Base-by-base conservation (phyloP, 1,140 invertebrate genomes). In the Ostrea edulis region DNA sequence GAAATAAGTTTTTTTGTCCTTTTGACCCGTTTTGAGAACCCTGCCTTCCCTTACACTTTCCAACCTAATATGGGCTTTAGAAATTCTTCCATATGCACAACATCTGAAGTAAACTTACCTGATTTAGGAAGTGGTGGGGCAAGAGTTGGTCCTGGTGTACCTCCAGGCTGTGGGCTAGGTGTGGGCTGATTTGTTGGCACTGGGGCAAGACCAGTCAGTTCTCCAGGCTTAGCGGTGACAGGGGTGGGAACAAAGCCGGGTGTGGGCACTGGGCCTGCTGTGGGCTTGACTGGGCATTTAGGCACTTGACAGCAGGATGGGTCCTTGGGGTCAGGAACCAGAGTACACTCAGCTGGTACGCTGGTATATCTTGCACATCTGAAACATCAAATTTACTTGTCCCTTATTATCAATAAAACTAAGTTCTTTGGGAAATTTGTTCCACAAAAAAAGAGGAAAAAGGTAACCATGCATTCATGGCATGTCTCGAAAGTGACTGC, bases 261-360 rank as follows among this genome's bases (percentile, higher is more conserved):
- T 20, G 91, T 88, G 68, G 91, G 91, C 44, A 54, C 89, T 29
- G 89, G 89, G 17, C 84, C 87, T 85, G 85, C 82, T 44, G 90
- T 91, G 20, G 92, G 90, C 52, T 89, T 58, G 35, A 92, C 84
- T 35, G 89, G 88, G 83, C 93, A 93, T 25, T 90, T 86, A 20
- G 92, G 92, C 5, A 91, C 89, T 82, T 90, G 87, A 82, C 93
- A 93, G 84, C 93, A 93, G 4, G 86, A 86, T 71, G 93, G 93
- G 86, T 93, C 93, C 25, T 89, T 87, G 1, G 93, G 93, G 77
- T 93, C 92, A 7, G 92, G 88, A 29, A 91, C 89, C 90, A 91
- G 55, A 12, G 87, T 90, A 87, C 93, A 93, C 3, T 71, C 58
- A 62, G 86, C 11, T 68, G 91, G 90, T 4, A 91, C 71, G 52